phyloP scores from a whole-genome alignment of 1,140 invertebrate genomes.

The Drosophila ambigua region DNA sequence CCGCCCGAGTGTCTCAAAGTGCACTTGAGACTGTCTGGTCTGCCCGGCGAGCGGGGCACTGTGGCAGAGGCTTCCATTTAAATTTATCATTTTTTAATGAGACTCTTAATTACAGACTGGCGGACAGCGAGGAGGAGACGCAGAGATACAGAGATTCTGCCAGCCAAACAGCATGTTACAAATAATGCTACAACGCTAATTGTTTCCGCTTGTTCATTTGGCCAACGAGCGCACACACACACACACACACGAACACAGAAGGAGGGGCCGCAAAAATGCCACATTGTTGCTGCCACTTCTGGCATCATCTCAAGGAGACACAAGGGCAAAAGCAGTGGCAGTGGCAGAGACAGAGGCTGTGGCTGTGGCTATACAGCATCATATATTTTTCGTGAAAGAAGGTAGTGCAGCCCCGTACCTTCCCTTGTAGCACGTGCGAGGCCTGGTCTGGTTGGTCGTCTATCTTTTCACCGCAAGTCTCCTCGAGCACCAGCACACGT shows the following conservation, averaged over 20 bases:
- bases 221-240: constrained; percentile 26
- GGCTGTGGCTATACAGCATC: not conserved
- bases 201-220: constrained; percentile 81
- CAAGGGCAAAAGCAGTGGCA: not conserved
- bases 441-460: constrained; percentile 36
- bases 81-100: constrained; percentile 83
- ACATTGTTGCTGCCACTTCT: constrained; percentile 32
- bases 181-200: constrained; percentile 79
- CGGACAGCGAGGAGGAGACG: not conserved
- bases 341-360: not conserved
- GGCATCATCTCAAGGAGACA: constrained; percentile 20
- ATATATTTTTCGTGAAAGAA: constrained; percentile 52
- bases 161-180: constrained; percentile 64
- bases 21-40: constrained; percentile 65
- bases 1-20: constrained; percentile 34
- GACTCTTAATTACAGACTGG: constrained; percentile 75
- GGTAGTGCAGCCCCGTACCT: constrained; percentile 36
- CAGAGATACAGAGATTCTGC: constrained; percentile 7
- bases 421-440: constrained; percentile 37
- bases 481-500: constrained; percentile 7
- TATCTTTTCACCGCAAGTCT: constrained; percentile 51
- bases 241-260: constrained; percentile 19
- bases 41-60: constrained; percentile 13
- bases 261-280: not conserved
- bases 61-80: constrained; percentile 73